A percentile compares a stretch with the other conserved stretches of the same genome.
These are phyloP conservation scores for Galago senegalensis DNA, from an alignment of 2,797 vertebrate species.

Conservation along the genomic window DNA sequence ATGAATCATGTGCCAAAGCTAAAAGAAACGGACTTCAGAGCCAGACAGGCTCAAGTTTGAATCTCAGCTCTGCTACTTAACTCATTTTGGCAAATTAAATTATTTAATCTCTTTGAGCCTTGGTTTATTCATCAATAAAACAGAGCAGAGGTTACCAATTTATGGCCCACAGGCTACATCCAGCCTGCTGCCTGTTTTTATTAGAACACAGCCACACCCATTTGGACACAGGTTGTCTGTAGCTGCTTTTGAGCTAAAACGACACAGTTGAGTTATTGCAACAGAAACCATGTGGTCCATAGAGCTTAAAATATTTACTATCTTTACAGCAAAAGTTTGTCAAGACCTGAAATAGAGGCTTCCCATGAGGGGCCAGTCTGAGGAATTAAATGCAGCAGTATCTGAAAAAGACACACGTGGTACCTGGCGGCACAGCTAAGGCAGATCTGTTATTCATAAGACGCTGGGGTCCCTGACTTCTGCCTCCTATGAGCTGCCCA, in stretches of 20 bases:
- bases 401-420: neutral
- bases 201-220: neutral
- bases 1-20: neutral
- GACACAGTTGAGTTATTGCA: neutral
- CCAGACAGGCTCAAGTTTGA: neutral
- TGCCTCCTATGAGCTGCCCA: neutral
- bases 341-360: neutral
- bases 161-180: neutral
- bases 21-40: neutral
- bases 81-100: neutral
- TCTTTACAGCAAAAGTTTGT: neutral
- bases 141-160: neutral
- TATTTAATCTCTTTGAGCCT: neutral
- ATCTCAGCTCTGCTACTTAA: neutral
- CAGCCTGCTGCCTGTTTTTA: neutral
- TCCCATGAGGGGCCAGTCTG: neutral
- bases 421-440: neutral
- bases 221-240: neutral
- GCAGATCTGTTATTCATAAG: neutral
- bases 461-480: neutral
- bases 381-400: neutral
- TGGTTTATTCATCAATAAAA: neutral
- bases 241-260: neutral
- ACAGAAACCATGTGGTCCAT: neutral
- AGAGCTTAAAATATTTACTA: neutral